Conservation (phyloP, 2,888 invertebrate genomes). For the Eustalomyia histrio region DNA sequence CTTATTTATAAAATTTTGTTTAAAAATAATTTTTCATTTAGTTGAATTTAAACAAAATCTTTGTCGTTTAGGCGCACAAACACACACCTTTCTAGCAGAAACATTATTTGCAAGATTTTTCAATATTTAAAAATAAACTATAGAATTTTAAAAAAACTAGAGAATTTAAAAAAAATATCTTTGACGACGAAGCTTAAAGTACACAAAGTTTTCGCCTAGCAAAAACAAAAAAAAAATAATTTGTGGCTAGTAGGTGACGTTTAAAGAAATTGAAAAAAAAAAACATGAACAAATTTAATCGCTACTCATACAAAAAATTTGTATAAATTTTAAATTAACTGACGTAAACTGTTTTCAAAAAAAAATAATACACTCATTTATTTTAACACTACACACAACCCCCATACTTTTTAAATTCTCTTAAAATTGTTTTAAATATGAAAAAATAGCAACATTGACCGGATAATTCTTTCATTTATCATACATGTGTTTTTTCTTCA, state of each 20-base stretch:
- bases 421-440: neutral
- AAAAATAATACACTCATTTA: neutral
- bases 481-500: slow-evolving; percentile 8
- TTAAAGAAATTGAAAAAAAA: neutral
- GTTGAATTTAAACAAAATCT: no score
- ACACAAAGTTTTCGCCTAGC: no score
- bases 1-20: no score
- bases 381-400: neutral
- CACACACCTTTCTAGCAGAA: no score
- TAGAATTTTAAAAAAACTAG: no score
- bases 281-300: neutral
- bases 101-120: no score
- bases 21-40: no score
- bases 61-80: no score
- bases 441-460: slow-evolving; percentile 28
- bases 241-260: neutral
- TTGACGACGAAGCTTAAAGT: no score
- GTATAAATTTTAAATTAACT: slow-evolving; percentile 10
- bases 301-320: neutral
- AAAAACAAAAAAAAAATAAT: no score
- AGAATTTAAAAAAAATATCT: no score
- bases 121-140: no score
- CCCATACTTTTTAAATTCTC: neutral
- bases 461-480: slow-evolving; percentile 6
- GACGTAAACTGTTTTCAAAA: neutral